Evolutionary conservation across 2,797 vertebrate species (phyloP).

Genomic region (Catamblyrhynchus diadema): DNA sequence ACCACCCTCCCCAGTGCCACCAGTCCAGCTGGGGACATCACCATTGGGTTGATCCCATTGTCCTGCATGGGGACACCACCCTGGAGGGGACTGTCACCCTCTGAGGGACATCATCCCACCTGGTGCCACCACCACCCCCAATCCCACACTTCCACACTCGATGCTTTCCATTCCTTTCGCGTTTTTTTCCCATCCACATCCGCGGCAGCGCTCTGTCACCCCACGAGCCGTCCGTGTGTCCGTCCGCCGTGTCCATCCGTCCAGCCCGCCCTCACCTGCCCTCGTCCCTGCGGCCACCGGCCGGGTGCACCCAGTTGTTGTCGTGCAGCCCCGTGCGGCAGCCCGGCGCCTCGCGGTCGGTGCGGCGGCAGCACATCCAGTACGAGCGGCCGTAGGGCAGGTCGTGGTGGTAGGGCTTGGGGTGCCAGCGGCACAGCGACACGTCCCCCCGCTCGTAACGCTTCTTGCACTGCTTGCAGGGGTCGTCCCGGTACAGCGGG

Average conservation of each 20-base stretch:
- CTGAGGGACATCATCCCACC: no score
- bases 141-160: no score
- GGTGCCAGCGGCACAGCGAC: constrained; percentile 96
- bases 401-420: constrained; percentile 99
- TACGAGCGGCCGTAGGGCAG: constrained; percentile 98
- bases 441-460: constrained; percentile 91
- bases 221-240: no score
- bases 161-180: no score
- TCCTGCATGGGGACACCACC: no score
- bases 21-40: no score
- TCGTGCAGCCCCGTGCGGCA: constrained; percentile 93
- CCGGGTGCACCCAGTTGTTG: constrained; percentile 89
- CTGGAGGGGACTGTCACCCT: background rate
- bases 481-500: constrained; percentile 92
- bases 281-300: background rate
- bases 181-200: no score
- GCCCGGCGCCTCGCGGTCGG: constrained; percentile 89
- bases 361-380: constrained; percentile 96
- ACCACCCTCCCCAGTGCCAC: rapidly evolving
- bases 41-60: no score
- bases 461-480: constrained; percentile 96
- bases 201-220: no score
- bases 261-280: no score
- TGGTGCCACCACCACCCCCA: no score
- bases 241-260: no score